A percentile compares a stretch with the other conserved stretches of the same genome.
Conservation (phyloP, 2,797 vertebrate species). For the Dendrocincla fuliginosa region DNA sequence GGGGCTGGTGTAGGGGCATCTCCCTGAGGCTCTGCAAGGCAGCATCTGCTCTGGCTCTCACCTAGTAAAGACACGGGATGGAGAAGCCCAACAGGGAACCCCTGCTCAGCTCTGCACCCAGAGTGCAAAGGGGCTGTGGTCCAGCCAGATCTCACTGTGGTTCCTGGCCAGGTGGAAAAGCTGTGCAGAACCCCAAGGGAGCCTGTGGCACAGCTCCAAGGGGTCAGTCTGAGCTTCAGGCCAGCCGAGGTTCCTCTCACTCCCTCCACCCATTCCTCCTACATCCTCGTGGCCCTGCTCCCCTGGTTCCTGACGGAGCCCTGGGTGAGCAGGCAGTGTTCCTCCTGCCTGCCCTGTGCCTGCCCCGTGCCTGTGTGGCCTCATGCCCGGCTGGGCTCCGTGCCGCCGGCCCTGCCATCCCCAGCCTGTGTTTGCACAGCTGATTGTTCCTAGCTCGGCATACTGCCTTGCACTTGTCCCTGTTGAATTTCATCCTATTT, state of each 20-base stretch:
- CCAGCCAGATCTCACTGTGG: accelerated
- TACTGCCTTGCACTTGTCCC: constrained; percentile 41
- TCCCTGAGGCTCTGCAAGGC: background rate
- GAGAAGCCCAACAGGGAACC: background rate
- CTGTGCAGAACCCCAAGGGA: accelerated
- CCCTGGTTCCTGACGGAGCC: background rate
- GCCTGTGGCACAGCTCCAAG: accelerated
- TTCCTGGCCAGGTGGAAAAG: background rate
- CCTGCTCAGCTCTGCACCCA: accelerated
- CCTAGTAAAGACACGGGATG: background rate
- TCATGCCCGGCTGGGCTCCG: background rate
- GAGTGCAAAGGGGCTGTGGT: accelerated
- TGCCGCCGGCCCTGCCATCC: background rate
- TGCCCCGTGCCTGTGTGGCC: background rate
- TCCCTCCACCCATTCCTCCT: accelerated
- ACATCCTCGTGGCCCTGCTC: background rate
- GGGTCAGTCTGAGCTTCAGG: background rate
- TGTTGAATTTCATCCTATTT: constrained; percentile 66
- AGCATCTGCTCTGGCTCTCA: background rate
- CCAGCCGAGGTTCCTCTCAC: background rate
- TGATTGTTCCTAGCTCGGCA: background rate
- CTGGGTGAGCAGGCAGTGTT: background rate
- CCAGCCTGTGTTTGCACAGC: constrained; percentile 38
- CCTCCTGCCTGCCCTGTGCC: background rate
- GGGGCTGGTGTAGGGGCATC: background rate